Conservation (phyloP, 2,797 vertebrate species). For the Chloroceryle amazona region DNA sequence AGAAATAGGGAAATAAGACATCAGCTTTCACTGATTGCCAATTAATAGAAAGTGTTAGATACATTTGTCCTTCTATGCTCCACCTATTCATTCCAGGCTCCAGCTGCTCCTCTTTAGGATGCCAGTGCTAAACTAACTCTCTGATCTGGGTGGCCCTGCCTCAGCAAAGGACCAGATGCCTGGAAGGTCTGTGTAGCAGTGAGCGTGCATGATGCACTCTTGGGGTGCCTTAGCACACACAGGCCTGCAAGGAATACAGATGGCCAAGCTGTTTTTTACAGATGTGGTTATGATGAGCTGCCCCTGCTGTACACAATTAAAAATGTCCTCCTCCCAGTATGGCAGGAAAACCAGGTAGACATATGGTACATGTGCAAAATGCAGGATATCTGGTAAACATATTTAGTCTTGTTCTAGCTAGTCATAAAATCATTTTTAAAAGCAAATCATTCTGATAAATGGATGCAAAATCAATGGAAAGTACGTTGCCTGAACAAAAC, state of each 20-base stretch:
- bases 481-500: neutral
- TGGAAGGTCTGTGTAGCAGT: neutral
- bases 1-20: neutral
- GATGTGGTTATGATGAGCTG: neutral
- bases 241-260: neutral
- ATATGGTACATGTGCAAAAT: neutral
- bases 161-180: neutral
- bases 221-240: neutral
- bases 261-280: neutral
- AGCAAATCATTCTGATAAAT: neutral
- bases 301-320: neutral
- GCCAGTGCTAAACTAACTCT: neutral
- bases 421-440: neutral
- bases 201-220: neutral
- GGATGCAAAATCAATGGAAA: neutral
- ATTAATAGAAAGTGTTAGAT: neutral
- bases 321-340: neutral
- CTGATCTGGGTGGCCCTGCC: neutral
- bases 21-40: neutral
- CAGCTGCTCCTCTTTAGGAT: neutral
- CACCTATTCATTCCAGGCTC: neutral
- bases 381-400: accelerated
- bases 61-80: neutral
- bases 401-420: neutral
- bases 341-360: neutral